Conservation (phyloP, 2,113 vertebrate species). For the Picathartes gymnocephalus region DNA sequence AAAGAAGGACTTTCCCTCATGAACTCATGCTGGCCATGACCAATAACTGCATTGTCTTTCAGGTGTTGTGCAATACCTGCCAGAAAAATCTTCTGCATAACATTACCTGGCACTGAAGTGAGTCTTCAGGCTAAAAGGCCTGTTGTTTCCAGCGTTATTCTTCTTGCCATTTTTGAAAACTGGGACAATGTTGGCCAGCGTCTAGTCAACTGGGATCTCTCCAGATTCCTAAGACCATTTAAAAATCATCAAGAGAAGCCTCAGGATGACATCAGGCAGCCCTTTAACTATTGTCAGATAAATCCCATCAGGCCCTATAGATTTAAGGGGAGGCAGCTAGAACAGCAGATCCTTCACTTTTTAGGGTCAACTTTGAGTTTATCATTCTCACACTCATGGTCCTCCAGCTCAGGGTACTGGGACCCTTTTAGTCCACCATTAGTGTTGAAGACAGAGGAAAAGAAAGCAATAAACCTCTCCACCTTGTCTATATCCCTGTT, state of each 20-base stretch:
- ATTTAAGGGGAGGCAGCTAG: neutral
- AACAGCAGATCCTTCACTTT: neutral
- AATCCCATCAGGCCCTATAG: neutral
- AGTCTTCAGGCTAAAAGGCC: neutral
- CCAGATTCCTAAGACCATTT: neutral
- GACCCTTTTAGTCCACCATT: neutral
- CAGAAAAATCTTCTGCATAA: neutral
- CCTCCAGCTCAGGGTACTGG: neutral
- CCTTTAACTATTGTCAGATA: neutral
- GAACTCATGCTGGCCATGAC: fast-evolving
- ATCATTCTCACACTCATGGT: neutral
- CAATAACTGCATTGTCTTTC: neutral
- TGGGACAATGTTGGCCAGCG: neutral
- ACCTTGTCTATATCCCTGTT: neutral
- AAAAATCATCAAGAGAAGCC: neutral
- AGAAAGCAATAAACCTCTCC: neutral
- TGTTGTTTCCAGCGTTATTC: neutral
- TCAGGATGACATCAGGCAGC: neutral
- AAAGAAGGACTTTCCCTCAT: neutral
- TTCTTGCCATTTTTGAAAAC: neutral
- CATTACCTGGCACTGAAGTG: neutral
- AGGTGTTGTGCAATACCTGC: neutral
- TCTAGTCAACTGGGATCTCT: neutral
- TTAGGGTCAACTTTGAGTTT: neutral
- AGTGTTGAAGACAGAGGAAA: neutral